Evolutionary conservation across 2,888 invertebrate species (phyloP).

Genomic region (Drosophila ezoana): DNA sequence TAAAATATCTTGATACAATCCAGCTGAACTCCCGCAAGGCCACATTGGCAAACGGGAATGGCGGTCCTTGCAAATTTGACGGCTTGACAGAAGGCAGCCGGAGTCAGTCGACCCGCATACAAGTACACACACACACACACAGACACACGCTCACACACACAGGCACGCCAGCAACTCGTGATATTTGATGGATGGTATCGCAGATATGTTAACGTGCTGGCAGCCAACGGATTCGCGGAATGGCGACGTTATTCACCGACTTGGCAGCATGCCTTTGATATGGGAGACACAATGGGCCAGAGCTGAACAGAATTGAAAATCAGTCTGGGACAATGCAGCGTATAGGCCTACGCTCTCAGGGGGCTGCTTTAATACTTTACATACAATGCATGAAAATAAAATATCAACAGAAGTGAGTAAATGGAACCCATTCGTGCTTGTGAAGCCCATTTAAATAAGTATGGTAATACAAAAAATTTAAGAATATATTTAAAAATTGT

Average conservation of each 20-base stretch:
- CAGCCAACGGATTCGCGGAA: constrained; percentile 62
- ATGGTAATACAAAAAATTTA: too few relatives aligned
- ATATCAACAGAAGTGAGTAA: background rate
- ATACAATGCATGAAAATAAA: background rate
- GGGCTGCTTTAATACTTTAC: background rate
- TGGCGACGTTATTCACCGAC: constrained; percentile 40
- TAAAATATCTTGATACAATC: constrained; percentile 52
- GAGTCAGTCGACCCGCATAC: constrained; percentile 34
- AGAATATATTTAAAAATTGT: too few relatives aligned
- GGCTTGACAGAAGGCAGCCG: constrained; percentile 43
- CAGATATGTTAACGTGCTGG: constrained; percentile 71
- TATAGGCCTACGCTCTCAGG: background rate
- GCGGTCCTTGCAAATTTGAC: constrained; percentile 57
- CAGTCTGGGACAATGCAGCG: constrained; percentile 12
- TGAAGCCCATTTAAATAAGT: too few relatives aligned
- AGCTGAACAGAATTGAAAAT: constrained; percentile 40
- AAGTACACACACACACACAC: constrained; percentile 14
- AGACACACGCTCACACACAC: constrained; percentile 9
- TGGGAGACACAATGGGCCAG: constrained; percentile 28
- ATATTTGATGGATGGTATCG: constrained; percentile 79
- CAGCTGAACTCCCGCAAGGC: constrained; percentile 18
- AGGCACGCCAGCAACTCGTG: constrained; percentile 37
- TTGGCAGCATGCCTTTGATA: constrained; percentile 59
- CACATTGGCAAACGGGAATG: constrained; percentile 11
- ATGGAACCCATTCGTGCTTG: background rate